Evolutionary conservation across 2,888 invertebrate species (phyloP).

Genomic region (Julus scandinavius): DNA sequence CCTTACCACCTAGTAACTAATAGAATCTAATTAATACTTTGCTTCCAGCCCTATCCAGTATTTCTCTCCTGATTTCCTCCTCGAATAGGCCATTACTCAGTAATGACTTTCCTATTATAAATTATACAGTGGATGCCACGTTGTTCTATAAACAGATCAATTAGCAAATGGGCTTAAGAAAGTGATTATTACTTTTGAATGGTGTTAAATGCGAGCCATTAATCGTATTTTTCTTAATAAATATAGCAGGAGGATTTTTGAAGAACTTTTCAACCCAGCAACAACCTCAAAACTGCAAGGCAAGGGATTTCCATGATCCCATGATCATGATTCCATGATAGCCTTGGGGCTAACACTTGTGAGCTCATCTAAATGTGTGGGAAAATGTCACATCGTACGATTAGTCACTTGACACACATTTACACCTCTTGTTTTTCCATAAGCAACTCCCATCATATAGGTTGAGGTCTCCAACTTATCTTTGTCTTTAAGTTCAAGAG

Average conservation of each 20-base stretch:
- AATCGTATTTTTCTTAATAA: neutral
- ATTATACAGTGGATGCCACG: neutral
- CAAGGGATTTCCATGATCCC: neutral
- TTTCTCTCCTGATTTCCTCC: neutral
- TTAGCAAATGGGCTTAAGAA: neutral
- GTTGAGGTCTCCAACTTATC: neutral
- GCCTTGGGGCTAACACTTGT: neutral
- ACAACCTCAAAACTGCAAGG: neutral
- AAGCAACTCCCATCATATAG: neutral
- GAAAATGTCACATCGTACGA: neutral
- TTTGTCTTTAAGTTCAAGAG: slow-evolving; percentile 13
- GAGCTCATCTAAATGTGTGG: neutral
- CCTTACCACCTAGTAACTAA: slow-evolving; percentile 43
- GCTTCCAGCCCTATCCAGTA: neutral
- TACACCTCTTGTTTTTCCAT: neutral
- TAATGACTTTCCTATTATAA: neutral
- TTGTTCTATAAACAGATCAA: neutral
- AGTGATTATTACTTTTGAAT: neutral
- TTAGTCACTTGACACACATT: neutral
- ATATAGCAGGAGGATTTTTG: neutral
- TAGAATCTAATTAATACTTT: neutral
- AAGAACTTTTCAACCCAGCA: neutral
- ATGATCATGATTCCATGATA: neutral
- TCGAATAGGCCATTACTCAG: neutral
- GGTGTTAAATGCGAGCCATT: neutral